These are phyloP conservation scores for Capitella teleta DNA, from an alignment of 1,140 invertebrate species.

Conservation along the genomic window DNA sequence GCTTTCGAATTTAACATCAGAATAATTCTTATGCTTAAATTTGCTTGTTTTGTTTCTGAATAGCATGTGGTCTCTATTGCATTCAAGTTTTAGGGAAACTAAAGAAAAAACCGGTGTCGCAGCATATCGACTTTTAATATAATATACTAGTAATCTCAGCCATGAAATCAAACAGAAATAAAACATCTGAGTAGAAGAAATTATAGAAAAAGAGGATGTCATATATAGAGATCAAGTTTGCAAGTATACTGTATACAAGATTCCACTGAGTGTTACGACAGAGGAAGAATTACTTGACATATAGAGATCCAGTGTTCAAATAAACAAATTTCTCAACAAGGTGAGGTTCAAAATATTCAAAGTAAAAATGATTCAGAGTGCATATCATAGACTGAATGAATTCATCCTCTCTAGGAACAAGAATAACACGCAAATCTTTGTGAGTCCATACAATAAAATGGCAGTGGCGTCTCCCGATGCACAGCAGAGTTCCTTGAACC, in stretches of 20 bases:
- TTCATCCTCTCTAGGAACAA: conserved; percentile 1
- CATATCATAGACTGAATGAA: conserved; percentile 5
- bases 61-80: neutral
- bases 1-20: too few relatives aligned
- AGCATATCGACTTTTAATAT: too few relatives aligned
- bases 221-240: neutral
- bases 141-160: too few relatives aligned
- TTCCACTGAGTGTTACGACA: too few relatives aligned
- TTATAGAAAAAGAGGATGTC: too few relatives aligned
- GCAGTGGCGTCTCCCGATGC: conserved; percentile 10
- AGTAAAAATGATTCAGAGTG: conserved; percentile 3
- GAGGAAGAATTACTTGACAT: too few relatives aligned
- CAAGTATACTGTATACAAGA: neutral
- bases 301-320: too few relatives aligned
- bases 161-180: too few relatives aligned
- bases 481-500: conserved; percentile 13
- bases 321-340: neutral
- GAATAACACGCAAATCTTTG: conserved; percentile 5
- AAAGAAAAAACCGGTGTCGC: too few relatives aligned
- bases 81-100: too few relatives aligned
- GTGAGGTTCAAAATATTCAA: neutral
- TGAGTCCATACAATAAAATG: conserved; percentile 16
- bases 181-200: too few relatives aligned
- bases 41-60: neutral
- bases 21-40: conserved; percentile 1